phyloP scores from a whole-genome alignment of 2,113 vertebrate species.

The Dipodomys ordii region DNA sequence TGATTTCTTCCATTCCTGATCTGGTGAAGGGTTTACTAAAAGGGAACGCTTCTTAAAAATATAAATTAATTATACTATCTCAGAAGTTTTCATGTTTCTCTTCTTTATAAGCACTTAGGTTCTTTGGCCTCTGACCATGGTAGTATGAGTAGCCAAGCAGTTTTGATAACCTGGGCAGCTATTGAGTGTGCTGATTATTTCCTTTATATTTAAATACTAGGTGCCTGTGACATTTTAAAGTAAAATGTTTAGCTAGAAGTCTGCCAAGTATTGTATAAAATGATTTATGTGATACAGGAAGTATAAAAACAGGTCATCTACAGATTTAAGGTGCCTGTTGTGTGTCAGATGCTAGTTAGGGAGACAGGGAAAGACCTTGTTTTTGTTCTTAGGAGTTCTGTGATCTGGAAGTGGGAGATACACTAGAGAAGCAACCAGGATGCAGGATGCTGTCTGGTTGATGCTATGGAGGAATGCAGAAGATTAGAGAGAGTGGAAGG shows the following conservation, averaged over 20 bases:
- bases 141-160: neutral
- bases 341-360: neutral
- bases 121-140: neutral
- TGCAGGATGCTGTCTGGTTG: neutral
- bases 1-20: neutral
- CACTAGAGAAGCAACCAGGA: neutral
- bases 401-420: too few relatives aligned
- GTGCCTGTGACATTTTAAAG: neutral
- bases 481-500: neutral
- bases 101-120: neutral
- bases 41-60: constrained; percentile 43
- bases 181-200: neutral
- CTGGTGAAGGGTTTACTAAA: constrained; percentile 16
- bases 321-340: neutral
- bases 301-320: neutral
- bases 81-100: neutral
- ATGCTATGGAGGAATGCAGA: fast-evolving
- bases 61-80: neutral
- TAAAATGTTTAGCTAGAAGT: neutral
- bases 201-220: constrained; percentile 9
- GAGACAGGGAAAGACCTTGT: neutral
- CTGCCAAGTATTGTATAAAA: neutral
- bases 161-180: neutral
- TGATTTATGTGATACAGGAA: neutral
- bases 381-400: neutral